A percentile compares a stretch with the other conserved stretches of the same genome.
Conservation (phyloP, 2,888 invertebrate genomes). For the Brachyopa scutellaris region DNA sequence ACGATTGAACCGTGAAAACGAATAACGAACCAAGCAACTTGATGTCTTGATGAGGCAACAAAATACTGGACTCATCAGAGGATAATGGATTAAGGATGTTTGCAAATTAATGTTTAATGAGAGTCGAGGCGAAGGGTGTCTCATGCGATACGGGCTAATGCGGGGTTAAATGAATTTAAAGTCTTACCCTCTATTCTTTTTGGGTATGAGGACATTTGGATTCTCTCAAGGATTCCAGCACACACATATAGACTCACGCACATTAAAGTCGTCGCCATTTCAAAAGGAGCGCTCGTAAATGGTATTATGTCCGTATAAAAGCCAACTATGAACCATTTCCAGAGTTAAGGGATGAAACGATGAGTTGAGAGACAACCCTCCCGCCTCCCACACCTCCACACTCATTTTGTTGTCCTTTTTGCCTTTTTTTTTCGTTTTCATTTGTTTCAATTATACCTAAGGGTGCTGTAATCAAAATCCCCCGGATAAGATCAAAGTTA, state of each 20-base stretch:
- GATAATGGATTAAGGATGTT: conserved; percentile 71
- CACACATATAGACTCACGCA: conserved; percentile 23
- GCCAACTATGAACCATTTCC: conserved; percentile 43
- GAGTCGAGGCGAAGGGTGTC: not conserved
- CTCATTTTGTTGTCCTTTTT: not conserved
- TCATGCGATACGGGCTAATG: conserved; percentile 60
- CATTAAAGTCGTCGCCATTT: conserved; percentile 40
- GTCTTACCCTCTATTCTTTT: not conserved
- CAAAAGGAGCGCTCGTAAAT: conserved; percentile 36
- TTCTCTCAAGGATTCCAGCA: conserved; percentile 14
- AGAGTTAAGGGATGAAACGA: conserved; percentile 23
- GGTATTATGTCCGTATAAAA: conserved; percentile 54
- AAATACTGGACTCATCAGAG: conserved; percentile 28
- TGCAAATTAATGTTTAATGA: conserved; percentile 64
- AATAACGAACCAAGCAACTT: conserved; percentile 28
- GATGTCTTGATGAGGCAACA: conserved; percentile 47
- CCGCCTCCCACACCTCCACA: conserved; percentile 1
- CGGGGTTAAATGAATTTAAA: conserved; percentile 70
- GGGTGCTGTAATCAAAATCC: conserved; percentile 70
- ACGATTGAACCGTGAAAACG: conserved; percentile 60
- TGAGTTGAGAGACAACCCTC: not conserved
- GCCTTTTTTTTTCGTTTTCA: conserved; percentile 50
- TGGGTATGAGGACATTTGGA: conserved; percentile 1
- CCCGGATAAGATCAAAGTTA: conserved; percentile 69
- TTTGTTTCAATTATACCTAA: conserved; percentile 72